Conservation (phyloP, 2,888 invertebrate species). For the Thereva unica region DNA sequence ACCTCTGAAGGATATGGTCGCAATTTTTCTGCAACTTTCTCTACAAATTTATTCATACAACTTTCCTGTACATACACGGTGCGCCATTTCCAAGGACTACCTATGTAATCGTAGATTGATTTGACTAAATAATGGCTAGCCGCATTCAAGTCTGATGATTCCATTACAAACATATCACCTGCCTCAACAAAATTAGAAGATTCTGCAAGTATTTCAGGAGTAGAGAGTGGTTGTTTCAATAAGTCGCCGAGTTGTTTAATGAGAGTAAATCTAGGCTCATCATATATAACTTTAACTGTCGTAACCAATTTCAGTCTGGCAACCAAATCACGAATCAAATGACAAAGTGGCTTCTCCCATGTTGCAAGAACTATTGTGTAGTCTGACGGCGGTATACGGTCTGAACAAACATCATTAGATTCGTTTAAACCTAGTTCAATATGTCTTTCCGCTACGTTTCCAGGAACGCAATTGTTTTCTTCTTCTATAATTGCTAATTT, state of each 20-base stretch:
- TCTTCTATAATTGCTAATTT: constrained; percentile 26
- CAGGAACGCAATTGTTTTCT: constrained; percentile 34
- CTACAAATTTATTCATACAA: constrained; percentile 44
- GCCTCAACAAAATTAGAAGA: too few relatives aligned
- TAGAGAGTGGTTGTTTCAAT: too few relatives aligned
- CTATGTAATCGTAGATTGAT: constrained; percentile 50
- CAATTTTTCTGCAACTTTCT: constrained; percentile 44
- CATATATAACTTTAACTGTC: too few relatives aligned
- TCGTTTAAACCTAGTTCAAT: not conserved
- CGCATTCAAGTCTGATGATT: constrained; percentile 50
- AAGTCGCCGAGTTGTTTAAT: too few relatives aligned
- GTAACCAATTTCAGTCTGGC: too few relatives aligned
- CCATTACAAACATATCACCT: constrained; percentile 49
- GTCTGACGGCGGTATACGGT: too few relatives aligned
- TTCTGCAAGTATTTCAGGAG: too few relatives aligned
- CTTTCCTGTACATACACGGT: constrained; percentile 52
- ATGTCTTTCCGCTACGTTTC: constrained; percentile 15
- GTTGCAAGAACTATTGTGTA: too few relatives aligned
- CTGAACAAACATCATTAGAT: too few relatives aligned
- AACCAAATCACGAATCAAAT: too few relatives aligned
- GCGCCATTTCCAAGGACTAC: constrained; percentile 46
- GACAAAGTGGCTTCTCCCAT: too few relatives aligned
- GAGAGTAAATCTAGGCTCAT: too few relatives aligned
- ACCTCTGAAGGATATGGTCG: constrained; percentile 43
- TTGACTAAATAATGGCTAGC: constrained; percentile 48